Evolutionary conservation across 2,888 invertebrate species (phyloP), one percentile per base, ranked within the genome.

Genomic region (Nudaria mundana): DNA sequence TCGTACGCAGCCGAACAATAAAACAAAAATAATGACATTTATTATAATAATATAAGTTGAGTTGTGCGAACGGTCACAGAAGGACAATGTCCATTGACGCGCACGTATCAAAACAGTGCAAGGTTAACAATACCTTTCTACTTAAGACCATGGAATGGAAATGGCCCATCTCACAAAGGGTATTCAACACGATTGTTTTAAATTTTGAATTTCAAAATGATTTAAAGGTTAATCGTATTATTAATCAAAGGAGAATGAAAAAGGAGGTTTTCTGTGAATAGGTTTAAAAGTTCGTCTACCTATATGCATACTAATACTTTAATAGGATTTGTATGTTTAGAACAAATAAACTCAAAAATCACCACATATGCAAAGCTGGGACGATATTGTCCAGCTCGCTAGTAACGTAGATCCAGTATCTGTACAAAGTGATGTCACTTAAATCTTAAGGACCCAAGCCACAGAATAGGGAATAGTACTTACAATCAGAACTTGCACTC

Each of bases 11-110:
- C 18, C 7, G 10, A 42, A 39, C 48, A 50, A 50, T 35, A 35
- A 40, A 50, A 50, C 30, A 35, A 40, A 35, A 33, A 42, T 45
- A n/a, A 38, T 40, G 40, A 38, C 44, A 37, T 42, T 44, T 48
- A 42, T 49, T 51, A 49, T 55, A 39, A 52, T 54, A 58, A 52
- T 58, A 51, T 41, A 26, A 38, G 35, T 8, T 8, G 23, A 37
- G 36, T 35, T 32, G 39, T 46, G 56, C 23, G 49, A 46, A 47
- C 40, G 7, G 15, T 56, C 56, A 23, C 59, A 56, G 13, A 29
- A 13, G 39, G 18, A 57, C 57, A 57, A 56, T 57, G 51, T 51
- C 33, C 44, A 57, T 56, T 59, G 20, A 26, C 14, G n/a, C 8
- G 26, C 22, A 15, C 32, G 33, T 48, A 51, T 37, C 53, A 56